A percentile compares a stretch with the other conserved stretches of the same genome.
Conservation (phyloP, 37 sponge, comb jelly and placozoan species). For the Beroe forskalii region DNA sequence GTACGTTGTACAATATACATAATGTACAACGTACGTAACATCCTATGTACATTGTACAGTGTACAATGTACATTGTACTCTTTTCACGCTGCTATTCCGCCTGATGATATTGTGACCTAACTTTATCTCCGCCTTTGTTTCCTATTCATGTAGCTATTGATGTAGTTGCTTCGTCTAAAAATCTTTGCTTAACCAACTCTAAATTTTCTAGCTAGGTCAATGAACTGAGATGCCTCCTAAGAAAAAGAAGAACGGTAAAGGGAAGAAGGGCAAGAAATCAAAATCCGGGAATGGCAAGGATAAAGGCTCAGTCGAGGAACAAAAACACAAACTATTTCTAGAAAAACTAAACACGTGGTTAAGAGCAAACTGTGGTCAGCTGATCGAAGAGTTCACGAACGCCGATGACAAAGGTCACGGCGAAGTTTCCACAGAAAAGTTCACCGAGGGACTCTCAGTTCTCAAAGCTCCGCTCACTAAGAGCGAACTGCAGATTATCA, state of each 20-base stretch:
- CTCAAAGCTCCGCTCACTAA: constrained; percentile 30
- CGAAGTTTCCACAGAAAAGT: constrained; percentile 4
- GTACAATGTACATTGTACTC: no score
- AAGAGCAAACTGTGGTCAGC: constrained; percentile 51
- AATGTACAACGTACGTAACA: no score
- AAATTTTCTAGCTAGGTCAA: no score
- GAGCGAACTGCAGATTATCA: background rate
- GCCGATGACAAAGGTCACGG: constrained; percentile 25
- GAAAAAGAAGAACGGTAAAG: background rate
- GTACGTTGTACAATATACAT: no score
- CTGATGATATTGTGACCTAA: no score
- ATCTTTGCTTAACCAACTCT: no score
- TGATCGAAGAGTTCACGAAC: background rate
- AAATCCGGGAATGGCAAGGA: background rate
- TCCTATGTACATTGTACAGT: no score
- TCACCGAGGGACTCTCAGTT: background rate
- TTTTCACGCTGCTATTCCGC: no score
- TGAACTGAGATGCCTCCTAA: background rate
- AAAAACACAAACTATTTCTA: constrained; percentile 31
- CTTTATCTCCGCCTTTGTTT: no score
- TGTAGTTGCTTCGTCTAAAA: no score
- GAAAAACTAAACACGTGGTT: constrained; percentile 52
- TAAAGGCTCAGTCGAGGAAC: background rate
- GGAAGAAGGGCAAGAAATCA: background rate
- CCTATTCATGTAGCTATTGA: no score